phyloP scores from a whole-genome alignment of 2,888 invertebrate genomes.

The Agrochola lota region DNA sequence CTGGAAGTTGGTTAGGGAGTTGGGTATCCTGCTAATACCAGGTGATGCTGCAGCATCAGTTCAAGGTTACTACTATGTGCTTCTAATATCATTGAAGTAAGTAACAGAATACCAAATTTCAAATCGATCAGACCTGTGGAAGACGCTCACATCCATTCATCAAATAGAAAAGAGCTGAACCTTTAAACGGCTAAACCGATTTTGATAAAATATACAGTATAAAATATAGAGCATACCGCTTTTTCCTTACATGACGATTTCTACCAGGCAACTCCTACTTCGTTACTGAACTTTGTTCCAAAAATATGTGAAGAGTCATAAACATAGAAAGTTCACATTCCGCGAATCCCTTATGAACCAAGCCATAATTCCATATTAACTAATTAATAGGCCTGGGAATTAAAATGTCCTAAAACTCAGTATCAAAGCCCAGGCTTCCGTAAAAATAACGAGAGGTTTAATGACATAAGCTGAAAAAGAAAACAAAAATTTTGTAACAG shows the following conservation, averaged over 20 bases:
- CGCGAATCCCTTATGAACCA: not conserved
- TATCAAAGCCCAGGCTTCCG: conserved; percentile 13
- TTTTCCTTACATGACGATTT: not conserved
- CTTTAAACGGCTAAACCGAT: too few species aligned
- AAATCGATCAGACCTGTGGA: too few species aligned
- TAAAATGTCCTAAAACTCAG: conserved; percentile 16
- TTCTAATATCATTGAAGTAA: too few species aligned
- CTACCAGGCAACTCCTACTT: not conserved
- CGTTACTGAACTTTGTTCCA: not conserved
- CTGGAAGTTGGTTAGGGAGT: too few species aligned
- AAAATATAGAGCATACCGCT: not conserved
- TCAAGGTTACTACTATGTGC: too few species aligned
- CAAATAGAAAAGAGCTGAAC: too few species aligned
- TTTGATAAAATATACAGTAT: too few species aligned
- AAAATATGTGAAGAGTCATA: not conserved
- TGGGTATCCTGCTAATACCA: too few species aligned
- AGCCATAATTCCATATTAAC: conserved; percentile 13
- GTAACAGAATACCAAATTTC: too few species aligned
- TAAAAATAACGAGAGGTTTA: conserved; percentile 34
- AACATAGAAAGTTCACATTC: not conserved
- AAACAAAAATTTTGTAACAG: conserved; percentile 40
- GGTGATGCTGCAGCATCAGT: too few species aligned
- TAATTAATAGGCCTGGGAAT: conserved; percentile 44
- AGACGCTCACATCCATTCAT: too few species aligned
- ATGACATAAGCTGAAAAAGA: conserved; percentile 30